These are phyloP conservation scores for Sisyra terminalis DNA, from an alignment of 2,888 invertebrate species.

Conservation along the genomic window DNA sequence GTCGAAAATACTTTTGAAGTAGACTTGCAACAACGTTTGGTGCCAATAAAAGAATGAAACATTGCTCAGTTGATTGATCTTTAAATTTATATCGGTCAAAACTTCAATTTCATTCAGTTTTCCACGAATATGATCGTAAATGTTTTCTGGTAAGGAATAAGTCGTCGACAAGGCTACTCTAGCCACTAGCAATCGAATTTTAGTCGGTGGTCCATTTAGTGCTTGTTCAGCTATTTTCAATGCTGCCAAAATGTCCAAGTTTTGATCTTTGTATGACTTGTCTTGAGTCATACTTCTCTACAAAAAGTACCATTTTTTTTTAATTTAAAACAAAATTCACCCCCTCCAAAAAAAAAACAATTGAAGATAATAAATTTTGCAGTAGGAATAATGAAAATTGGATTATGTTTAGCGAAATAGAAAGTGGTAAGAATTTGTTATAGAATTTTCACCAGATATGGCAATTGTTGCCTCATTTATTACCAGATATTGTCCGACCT, in stretches of 20 bases:
- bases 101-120: conserved; percentile 47
- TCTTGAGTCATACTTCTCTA: conserved; percentile 39
- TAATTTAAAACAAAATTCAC: no score
- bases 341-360: no score
- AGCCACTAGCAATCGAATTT: conserved; percentile 21
- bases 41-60: conserved; percentile 73
- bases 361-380: no score
- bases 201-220: conserved; percentile 36
- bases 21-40: conserved; percentile 55
- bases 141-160: conserved; percentile 46
- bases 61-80: conserved; percentile 45
- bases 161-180: conserved; percentile 28
- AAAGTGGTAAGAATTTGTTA: no score
- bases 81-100: conserved; percentile 38
- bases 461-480: no score
- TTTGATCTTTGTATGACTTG: conserved; percentile 45
- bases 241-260: conserved; percentile 54
- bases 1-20: conserved; percentile 55
- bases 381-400: no score
- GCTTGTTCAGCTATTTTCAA: conserved; percentile 55
- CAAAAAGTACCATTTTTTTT: conserved; percentile 4
- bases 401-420: no score
- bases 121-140: conserved; percentile 38
- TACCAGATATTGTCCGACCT: no score
- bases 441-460: no score